A percentile compares a stretch with the other conserved stretches of the same genome.
These are phyloP conservation scores for Drosophila parvula DNA, from an alignment of 1,140 invertebrate species.

Conservation along the genomic window DNA sequence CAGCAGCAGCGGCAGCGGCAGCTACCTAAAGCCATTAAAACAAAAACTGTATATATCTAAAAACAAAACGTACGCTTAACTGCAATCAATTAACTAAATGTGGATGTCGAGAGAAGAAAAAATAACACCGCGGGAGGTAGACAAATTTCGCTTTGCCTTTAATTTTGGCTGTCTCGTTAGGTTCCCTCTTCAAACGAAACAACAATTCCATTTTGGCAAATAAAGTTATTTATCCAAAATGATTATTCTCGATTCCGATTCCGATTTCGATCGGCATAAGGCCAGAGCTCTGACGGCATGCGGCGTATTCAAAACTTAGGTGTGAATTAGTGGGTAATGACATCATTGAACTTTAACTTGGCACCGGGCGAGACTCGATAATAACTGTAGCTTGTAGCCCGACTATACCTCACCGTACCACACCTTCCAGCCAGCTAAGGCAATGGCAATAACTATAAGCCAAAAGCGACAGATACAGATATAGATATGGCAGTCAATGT, in stretches of 20 bases:
- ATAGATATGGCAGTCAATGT: slow-evolving; percentile 43
- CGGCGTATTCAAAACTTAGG: slow-evolving; percentile 73
- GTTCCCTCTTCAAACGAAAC: slow-evolving; percentile 44
- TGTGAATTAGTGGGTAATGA: slow-evolving; percentile 82
- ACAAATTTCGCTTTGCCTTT: slow-evolving; percentile 50
- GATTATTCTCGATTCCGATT: slow-evolving; percentile 56
- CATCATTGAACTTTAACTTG: slow-evolving; percentile 82
- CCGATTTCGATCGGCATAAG: slow-evolving; percentile 48
- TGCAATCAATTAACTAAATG: slow-evolving; percentile 75
- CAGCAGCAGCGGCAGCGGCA: slow-evolving; percentile 16
- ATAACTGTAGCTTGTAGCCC: slow-evolving; percentile 72
- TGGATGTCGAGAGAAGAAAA: slow-evolving; percentile 36
- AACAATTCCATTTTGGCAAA: slow-evolving; percentile 68
- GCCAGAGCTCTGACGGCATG: slow-evolving; percentile 36
- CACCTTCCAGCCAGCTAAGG: slow-evolving; percentile 60
- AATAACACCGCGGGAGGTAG: slow-evolving; percentile 59
- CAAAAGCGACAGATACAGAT: slow-evolving; percentile 23
- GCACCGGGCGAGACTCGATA: slow-evolving; percentile 53
- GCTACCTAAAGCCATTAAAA: slow-evolving; percentile 55
- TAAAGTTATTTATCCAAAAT: slow-evolving; percentile 76
- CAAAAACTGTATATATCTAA: slow-evolving; percentile 26
- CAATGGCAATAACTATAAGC: slow-evolving; percentile 47
- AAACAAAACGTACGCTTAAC: slow-evolving; percentile 40
- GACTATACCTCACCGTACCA: slow-evolving; percentile 49
- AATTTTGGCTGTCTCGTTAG: slow-evolving; percentile 55